These are phyloP conservation scores for Phoeniculus purpureus DNA, from an alignment of 2,797 vertebrate genomes.

Conservation along the genomic window DNA sequence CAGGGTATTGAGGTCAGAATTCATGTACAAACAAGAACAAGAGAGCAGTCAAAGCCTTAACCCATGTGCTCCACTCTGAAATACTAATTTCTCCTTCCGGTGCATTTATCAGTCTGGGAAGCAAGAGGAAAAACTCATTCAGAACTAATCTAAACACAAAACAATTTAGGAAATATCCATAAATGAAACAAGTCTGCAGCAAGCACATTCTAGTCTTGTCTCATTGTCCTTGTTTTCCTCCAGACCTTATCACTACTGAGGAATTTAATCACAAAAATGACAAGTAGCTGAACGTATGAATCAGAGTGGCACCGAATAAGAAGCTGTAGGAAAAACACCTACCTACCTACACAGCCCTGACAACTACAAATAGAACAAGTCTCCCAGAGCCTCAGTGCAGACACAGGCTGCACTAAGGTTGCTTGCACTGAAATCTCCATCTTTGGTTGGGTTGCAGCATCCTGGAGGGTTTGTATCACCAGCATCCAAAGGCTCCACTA, in stretches of 20 bases:
- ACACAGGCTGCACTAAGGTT: neutral
- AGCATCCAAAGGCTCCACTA: neutral
- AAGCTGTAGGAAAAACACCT: neutral
- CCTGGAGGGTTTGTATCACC: neutral
- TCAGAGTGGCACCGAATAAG: slow-evolving; percentile 34
- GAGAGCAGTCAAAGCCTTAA: neutral
- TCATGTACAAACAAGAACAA: neutral
- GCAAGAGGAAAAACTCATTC: slow-evolving; percentile 12
- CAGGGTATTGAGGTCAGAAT: neutral
- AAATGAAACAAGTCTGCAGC: slow-evolving; percentile 24
- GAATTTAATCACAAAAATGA: slow-evolving; percentile 61
- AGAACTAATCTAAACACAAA: neutral
- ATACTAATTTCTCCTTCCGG: neutral
- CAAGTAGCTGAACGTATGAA: slow-evolving; percentile 62
- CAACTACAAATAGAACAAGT: slow-evolving; percentile 7
- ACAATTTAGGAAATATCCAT: neutral
- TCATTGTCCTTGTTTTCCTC: slow-evolving; percentile 41
- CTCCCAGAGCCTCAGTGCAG: neutral
- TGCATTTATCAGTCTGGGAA: neutral
- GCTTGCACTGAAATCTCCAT: neutral
- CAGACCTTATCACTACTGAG: slow-evolving; percentile 23
- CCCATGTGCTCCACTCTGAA: neutral
- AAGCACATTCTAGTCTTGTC: slow-evolving; percentile 45
- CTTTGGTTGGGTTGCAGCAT: neutral
- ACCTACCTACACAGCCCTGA: neutral